These are phyloP conservation scores for Anabas testudineus DNA, from an alignment of 2,797 vertebrate species.

Conservation along the genomic window DNA sequence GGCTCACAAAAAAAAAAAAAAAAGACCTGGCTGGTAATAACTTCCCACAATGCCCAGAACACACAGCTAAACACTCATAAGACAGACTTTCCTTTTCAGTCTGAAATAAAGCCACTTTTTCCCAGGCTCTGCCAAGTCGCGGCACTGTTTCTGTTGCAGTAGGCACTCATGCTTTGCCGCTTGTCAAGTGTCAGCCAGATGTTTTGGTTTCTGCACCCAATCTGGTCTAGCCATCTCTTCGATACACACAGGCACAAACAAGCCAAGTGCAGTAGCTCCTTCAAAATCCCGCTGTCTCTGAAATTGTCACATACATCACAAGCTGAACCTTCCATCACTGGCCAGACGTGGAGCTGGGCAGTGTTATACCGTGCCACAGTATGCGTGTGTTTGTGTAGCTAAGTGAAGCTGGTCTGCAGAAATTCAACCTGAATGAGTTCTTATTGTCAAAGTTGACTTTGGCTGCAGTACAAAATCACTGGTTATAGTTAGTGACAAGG, in stretches of 20 bases:
- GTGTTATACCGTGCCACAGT: neutral
- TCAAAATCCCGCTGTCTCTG: constrained; percentile 26
- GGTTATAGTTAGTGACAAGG: constrained; percentile 66
- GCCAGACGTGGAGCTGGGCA: constrained; percentile 16
- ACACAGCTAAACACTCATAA: constrained; percentile 14
- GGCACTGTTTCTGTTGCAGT: constrained; percentile 27
- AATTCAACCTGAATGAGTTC: constrained; percentile 65
- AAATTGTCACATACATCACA: constrained; percentile 24
- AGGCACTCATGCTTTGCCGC: constrained; percentile 41
- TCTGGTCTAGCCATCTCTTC: constrained; percentile 90
- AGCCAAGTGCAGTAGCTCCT: constrained; percentile 41
- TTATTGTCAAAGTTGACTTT: constrained; percentile 71
- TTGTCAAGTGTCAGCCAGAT: constrained; percentile 80
- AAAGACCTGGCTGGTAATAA: constrained; percentile 35
- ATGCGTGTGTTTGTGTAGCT: constrained; percentile 64
- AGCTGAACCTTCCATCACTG: constrained; percentile 43
- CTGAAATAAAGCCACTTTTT: constrained; percentile 55
- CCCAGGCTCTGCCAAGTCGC: constrained; percentile 27
- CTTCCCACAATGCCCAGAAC: constrained; percentile 41
- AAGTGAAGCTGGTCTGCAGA: constrained; percentile 67
- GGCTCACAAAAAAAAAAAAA: constrained; percentile 15
- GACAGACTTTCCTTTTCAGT: constrained; percentile 23
- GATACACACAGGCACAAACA: constrained; percentile 34
- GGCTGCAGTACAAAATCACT: constrained; percentile 55
- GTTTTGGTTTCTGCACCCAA: constrained; percentile 71